phyloP scores from a whole-genome alignment of 2,797 vertebrate species.

The Sarcoramphus papa region DNA sequence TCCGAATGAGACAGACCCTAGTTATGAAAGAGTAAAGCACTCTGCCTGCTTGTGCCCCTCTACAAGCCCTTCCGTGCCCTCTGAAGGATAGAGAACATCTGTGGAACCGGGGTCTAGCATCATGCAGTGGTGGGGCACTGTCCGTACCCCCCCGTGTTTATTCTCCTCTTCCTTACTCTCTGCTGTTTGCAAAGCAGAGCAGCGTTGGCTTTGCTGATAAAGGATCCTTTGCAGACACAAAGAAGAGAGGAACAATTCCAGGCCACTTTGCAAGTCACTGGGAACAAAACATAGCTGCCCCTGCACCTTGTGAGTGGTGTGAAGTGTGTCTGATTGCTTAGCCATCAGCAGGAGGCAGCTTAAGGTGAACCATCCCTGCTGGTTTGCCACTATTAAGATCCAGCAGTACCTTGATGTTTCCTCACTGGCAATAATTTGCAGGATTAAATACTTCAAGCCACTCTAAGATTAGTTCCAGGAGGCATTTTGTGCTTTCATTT shows the following conservation, averaged over 20 bases:
- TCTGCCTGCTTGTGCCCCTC: background rate
- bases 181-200: background rate
- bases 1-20: background rate
- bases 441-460: slow-evolving; percentile 57
- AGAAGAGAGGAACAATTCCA: background rate
- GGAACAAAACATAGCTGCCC: background rate
- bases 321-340: background rate
- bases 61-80: background rate
- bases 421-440: slow-evolving; percentile 55
- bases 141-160: background rate
- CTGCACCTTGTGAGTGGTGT: background rate
- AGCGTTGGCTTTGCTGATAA: background rate
- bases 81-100: background rate
- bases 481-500: slow-evolving; percentile 48
- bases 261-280: background rate
- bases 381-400: slow-evolving; percentile 25
- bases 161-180: background rate
- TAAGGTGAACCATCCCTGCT: slow-evolving; percentile 8
- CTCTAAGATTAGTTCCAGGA: slow-evolving; percentile 59
- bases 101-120: rapidly evolving
- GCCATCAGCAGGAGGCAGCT: slow-evolving; percentile 27
- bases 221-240: background rate
- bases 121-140: background rate
- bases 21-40: background rate
- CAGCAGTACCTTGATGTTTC: slow-evolving; percentile 39